A percentile compares a stretch with the other conserved stretches of the same genome.
These are phyloP conservation scores for Xiphias gladius DNA, from an alignment of 2,113 vertebrate species.

Conservation along the genomic window DNA sequence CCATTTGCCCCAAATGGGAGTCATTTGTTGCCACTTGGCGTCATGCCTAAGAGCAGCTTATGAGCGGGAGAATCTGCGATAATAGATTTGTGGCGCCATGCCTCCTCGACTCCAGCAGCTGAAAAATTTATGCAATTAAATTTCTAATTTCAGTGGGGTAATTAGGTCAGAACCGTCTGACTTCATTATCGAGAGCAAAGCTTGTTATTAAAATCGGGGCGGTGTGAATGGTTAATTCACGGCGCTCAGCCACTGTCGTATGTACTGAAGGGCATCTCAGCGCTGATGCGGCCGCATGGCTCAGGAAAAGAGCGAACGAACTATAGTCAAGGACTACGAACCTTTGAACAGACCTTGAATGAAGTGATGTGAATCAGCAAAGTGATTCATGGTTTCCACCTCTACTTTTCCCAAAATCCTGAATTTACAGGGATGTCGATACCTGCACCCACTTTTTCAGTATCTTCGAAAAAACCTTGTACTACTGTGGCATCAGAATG, in stretches of 20 bases:
- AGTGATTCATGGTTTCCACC: no score
- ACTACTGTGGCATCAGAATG: no score
- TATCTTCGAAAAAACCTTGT: no score
- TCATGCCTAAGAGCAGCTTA: slow-evolving; percentile 27
- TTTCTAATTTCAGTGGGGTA: slow-evolving; percentile 69
- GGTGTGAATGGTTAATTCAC: not conserved
- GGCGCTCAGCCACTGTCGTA: not conserved
- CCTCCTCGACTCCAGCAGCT: slow-evolving; percentile 39
- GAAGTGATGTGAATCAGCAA: no score
- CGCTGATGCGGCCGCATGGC: no score
- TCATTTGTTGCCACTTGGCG: slow-evolving; percentile 47
- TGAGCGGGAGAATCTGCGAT: slow-evolving; percentile 39
- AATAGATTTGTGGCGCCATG: slow-evolving; percentile 57
- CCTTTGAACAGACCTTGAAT: no score
- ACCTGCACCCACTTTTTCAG: no score
- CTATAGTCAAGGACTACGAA: no score
- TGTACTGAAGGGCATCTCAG: no score
- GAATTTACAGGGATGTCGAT: no score
- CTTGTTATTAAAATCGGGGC: slow-evolving; percentile 49
- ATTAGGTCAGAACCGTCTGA: slow-evolving; percentile 62
- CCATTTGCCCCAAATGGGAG: slow-evolving; percentile 35
- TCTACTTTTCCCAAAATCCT: no score
- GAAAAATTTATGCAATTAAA: slow-evolving; percentile 76
- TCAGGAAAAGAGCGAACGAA: no score
- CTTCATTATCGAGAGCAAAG: slow-evolving; percentile 62